These are phyloP conservation scores for Hestina assimilis DNA, from an alignment of 1,140 invertebrate species.

Conservation along the genomic window DNA sequence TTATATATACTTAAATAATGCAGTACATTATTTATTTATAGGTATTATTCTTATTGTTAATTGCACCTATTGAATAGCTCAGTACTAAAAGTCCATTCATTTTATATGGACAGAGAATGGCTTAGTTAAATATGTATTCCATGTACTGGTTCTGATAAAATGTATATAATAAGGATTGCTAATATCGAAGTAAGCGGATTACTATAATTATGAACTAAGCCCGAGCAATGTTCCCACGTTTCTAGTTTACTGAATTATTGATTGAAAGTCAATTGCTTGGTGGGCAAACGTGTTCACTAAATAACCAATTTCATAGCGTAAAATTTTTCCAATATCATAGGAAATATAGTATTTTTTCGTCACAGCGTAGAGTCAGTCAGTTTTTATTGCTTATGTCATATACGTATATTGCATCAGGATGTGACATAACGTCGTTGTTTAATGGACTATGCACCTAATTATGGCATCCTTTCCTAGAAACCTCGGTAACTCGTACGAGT, in stretches of 20 bases:
- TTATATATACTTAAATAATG: not conserved
- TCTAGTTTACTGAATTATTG: not conserved
- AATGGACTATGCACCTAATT: slow-evolving; percentile 18
- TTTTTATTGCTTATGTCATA: no score
- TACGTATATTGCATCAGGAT: not conserved
- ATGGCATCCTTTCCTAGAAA: slow-evolving; percentile 38
- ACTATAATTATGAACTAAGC: slow-evolving; percentile 3
- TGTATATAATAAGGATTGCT: no score
- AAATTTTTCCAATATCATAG: not conserved
- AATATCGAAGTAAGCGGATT: not conserved
- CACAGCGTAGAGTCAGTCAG: not conserved
- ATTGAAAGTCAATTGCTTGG: slow-evolving; percentile 5
- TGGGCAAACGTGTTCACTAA: not conserved
- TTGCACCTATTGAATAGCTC: not conserved
- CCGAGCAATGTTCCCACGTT: slow-evolving; percentile 7
- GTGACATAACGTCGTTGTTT: not conserved
- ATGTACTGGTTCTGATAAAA: no score
- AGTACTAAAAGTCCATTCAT: no score
- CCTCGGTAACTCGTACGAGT: slow-evolving; percentile 26
- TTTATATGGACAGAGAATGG: no score
- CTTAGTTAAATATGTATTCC: no score
- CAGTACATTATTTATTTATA: no score
- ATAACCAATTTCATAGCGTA: not conserved
- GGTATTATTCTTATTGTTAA: no score
- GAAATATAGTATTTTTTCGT: not conserved